Percentiles rank a stretch among this genome's conserved stretches.
Conservation (phyloP, 2,888 invertebrate genomes). For the Elaeidobius kamerunicus region DNA sequence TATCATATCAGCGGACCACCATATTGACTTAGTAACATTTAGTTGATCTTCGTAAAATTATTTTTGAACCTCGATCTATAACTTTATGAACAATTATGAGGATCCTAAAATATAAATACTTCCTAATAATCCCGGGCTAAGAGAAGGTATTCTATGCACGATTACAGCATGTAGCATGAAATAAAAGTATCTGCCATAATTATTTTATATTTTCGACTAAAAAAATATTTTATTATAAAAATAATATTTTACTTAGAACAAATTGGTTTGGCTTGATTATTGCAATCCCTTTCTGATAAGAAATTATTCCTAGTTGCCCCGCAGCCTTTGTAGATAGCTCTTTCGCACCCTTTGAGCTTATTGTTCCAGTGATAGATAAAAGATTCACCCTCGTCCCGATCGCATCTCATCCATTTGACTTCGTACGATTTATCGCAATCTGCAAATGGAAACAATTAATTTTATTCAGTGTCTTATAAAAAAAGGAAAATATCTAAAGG, state of each 20-base stretch:
- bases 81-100: too few species aligned
- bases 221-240: too few species aligned
- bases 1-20: too few species aligned
- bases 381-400: slow-evolving; percentile 10
- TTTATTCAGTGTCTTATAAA: neutral
- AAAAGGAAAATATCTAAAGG: neutral
- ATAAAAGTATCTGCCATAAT: too few species aligned
- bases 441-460: slow-evolving; percentile 12
- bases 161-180: too few species aligned
- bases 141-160: too few species aligned
- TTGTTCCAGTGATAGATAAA: slow-evolving; percentile 34
- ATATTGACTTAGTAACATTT: too few species aligned
- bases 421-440: slow-evolving; percentile 30
- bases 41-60: too few species aligned
- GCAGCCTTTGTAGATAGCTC: slow-evolving; percentile 32
- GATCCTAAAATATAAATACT: too few species aligned
- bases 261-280: slow-evolving; percentile 22
- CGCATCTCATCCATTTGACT: slow-evolving; percentile 23
- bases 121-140: too few species aligned
- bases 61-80: too few species aligned
- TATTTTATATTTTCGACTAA: too few species aligned
- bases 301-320: slow-evolving; percentile 34
- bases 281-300: slow-evolving; percentile 23
- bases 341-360: slow-evolving; percentile 31
- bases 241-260: slow-evolving; percentile 14